These are phyloP conservation scores for Accipiter virgatus DNA, from an alignment of 2,113 vertebrate genomes.

Conservation along the genomic window DNA sequence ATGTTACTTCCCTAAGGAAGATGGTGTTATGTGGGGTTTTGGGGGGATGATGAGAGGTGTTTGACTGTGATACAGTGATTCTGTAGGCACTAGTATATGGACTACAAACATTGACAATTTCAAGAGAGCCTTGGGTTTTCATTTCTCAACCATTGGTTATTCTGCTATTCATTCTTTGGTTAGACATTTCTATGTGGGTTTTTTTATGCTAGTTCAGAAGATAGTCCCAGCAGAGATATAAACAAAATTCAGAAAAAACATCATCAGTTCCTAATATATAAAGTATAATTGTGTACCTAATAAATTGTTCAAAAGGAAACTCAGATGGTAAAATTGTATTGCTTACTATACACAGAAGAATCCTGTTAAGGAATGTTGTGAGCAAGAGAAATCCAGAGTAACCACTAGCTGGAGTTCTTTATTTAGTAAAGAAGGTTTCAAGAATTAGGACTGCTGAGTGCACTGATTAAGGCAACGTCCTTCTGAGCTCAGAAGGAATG, in stretches of 20 bases:
- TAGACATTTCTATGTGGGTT: fast-evolving
- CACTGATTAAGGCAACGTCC: neutral
- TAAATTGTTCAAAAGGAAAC: neutral
- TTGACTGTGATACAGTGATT: neutral
- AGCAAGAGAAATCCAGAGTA: slow-evolving; percentile 5
- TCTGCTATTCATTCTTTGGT: neutral
- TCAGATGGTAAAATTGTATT: neutral
- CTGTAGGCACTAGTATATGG: neutral
- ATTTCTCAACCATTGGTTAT: neutral
- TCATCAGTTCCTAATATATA: neutral
- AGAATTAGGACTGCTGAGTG: neutral
- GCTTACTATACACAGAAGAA: neutral
- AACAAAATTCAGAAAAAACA: neutral
- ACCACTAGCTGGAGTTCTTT: slow-evolving; percentile 12
- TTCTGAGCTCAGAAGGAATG: neutral
- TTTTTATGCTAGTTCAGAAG: neutral
- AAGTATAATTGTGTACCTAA: neutral
- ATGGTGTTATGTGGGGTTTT: neutral
- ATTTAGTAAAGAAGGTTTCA: slow-evolving; percentile 49
- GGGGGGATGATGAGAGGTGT: neutral
- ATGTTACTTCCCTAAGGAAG: neutral
- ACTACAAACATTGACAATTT: neutral
- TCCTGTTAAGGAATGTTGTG: neutral
- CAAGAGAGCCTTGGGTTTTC: neutral
- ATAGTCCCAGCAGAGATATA: neutral